A percentile compares a stretch with the other conserved stretches of the same genome.
Evolutionary conservation across 1,140 invertebrate genomes (phyloP).

Genomic region (Anagrus nilaparvatae): DNA sequence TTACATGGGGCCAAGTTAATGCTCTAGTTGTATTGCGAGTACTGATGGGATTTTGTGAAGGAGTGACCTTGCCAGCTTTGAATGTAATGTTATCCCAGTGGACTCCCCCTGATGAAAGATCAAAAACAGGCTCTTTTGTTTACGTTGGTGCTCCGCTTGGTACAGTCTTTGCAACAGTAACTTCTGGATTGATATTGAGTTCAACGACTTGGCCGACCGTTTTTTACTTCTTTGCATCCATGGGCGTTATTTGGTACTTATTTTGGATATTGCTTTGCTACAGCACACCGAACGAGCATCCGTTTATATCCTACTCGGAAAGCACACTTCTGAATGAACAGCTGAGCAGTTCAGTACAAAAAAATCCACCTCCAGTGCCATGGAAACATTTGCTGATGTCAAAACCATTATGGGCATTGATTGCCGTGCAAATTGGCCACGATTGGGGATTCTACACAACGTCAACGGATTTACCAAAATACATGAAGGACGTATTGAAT

Average conservation of each 20-base stretch:
- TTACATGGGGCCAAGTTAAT: slow-evolving; percentile 45
- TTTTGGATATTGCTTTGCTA: slow-evolving; percentile 65
- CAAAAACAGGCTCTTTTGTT: slow-evolving; percentile 61
- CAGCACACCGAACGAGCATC: slow-evolving; percentile 69
- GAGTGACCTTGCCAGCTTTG: slow-evolving; percentile 66
- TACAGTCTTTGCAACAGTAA: slow-evolving; percentile 68
- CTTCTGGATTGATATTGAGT: slow-evolving; percentile 63
- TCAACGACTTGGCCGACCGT: slow-evolving; percentile 62
- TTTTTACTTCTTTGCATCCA: slow-evolving; percentile 73
- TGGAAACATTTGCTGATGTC: slow-evolving; percentile 68
- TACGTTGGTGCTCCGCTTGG: slow-evolving; percentile 61
- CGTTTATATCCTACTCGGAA: slow-evolving; percentile 72
- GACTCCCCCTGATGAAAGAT: slow-evolving; percentile 61
- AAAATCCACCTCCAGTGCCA: slow-evolving; percentile 51
- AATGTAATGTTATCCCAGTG: slow-evolving; percentile 64
- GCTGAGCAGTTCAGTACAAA: slow-evolving; percentile 44
- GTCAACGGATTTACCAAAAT: slow-evolving; percentile 85
- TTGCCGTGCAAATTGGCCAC: slow-evolving; percentile 70
- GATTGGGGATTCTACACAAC: slow-evolving; percentile 94
- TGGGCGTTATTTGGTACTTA: slow-evolving; percentile 63
- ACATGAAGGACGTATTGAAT: slow-evolving; percentile 78
- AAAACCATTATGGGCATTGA: slow-evolving; percentile 60
- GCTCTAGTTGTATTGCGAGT: slow-evolving; percentile 56
- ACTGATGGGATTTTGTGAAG: slow-evolving; percentile 64
- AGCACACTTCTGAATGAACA: slow-evolving; percentile 59